Percentiles rank a stretch among this genome's conserved stretches.
phyloP scores from a whole-genome alignment of 2,888 invertebrate genomes.

The Listrodromus nycthemerus region DNA sequence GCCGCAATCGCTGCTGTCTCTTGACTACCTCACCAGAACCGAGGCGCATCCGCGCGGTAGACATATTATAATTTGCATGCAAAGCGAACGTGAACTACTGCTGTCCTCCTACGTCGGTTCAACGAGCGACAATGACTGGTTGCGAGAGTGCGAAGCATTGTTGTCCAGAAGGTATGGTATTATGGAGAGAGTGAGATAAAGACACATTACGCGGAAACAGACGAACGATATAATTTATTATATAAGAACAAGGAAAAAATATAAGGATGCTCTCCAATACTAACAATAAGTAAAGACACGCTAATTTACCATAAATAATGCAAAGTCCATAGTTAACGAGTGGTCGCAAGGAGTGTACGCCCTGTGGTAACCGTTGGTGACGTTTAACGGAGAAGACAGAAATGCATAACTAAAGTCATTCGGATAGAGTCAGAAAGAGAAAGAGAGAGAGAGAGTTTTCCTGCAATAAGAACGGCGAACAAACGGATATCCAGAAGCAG shows the following conservation, averaged over 20 bases:
- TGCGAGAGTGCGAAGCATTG: conserved; percentile 68
- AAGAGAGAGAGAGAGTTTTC: conserved; percentile 33
- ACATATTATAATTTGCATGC: conserved; percentile 75
- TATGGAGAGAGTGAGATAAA: conserved; percentile 25
- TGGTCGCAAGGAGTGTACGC: conserved; percentile 6
- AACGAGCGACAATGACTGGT: conserved; percentile 63
- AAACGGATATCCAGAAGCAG: conserved; percentile 40
- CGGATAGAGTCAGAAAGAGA: conserved; percentile 1
- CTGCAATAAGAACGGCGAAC: conserved; percentile 35
- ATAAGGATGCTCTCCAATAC: neutral
- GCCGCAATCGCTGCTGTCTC: conserved; percentile 57
- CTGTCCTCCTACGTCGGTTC: conserved; percentile 36
- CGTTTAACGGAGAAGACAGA: conserved; percentile 14
- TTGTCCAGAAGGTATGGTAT: conserved; percentile 56
- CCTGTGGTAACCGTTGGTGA: conserved; percentile 8
- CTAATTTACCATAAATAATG: conserved; percentile 62
- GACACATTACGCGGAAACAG: conserved; percentile 2
- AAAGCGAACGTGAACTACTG: conserved; percentile 62
- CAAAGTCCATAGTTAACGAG: conserved; percentile 3
- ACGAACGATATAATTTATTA: conserved; percentile 31
- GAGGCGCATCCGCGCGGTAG: conserved; percentile 65
- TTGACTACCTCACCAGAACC: conserved; percentile 1
- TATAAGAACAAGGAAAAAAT: neutral
- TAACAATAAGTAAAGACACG: conserved; percentile 65
- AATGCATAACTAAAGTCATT: conserved; percentile 6